phyloP scores from a whole-genome alignment of 2,888 invertebrate genomes.

The Ormyrus thymus region DNA sequence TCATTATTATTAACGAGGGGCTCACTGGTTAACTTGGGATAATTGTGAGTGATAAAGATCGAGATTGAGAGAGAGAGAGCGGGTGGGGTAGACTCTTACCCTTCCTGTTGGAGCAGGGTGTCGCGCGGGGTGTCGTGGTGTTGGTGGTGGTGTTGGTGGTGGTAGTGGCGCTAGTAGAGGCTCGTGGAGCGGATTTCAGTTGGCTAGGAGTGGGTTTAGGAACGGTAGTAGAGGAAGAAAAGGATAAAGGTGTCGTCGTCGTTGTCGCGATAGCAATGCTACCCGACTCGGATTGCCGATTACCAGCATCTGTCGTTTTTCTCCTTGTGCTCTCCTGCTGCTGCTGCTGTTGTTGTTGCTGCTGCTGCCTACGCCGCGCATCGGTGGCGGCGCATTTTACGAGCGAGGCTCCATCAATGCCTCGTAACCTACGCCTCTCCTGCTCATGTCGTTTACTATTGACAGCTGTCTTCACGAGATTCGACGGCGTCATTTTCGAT shows the following conservation, averaged over 20 bases:
- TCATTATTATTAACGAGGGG: slow-evolving; percentile 41
- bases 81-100: slow-evolving; percentile 75
- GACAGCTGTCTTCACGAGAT: slow-evolving; percentile 81
- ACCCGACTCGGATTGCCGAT: slow-evolving; percentile 71
- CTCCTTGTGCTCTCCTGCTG: slow-evolving; percentile 66
- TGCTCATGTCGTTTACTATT: slow-evolving; percentile 79
- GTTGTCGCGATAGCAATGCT: slow-evolving; percentile 26
- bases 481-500: slow-evolving; percentile 78
- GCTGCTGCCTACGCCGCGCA: slow-evolving; percentile 55
- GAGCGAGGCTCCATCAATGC: slow-evolving; percentile 69
- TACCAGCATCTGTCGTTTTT: not conserved
- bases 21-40: slow-evolving; percentile 50
- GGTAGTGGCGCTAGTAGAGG: slow-evolving; percentile 73
- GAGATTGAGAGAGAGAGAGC: slow-evolving; percentile 59
- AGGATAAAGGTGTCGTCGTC: not conserved
- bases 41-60: slow-evolving; percentile 53
- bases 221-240: slow-evolving; percentile 23
- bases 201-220: slow-evolving; percentile 60
- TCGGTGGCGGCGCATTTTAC: slow-evolving; percentile 73
- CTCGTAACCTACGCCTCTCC: slow-evolving; percentile 77
- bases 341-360: slow-evolving; percentile 71
- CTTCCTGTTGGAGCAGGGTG: slow-evolving; percentile 76
- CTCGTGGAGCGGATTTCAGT: slow-evolving; percentile 72
- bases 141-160: slow-evolving; percentile 73
- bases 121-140: slow-evolving; percentile 76